Base-by-base conservation (phyloP, 2,113 vertebrate species). In the Albula goreensis region DNA sequence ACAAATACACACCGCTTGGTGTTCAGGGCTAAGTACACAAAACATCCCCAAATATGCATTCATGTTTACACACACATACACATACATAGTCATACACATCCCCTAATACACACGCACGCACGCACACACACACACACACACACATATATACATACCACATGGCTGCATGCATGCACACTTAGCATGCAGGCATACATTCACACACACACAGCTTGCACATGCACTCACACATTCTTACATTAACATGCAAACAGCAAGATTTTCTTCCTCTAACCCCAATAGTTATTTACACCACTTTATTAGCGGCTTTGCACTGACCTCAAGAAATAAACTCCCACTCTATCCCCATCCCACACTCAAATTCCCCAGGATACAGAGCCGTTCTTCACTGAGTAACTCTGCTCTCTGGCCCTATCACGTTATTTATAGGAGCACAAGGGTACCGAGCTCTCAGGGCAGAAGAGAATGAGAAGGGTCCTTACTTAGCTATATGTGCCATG, bases 111-210 rank as follows among this genome's bases (percentile, higher is more conserved):
- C 6, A 19, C 66, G 17, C 15, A 70, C 12, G 17, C 11, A 74
- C 17, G 9, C 22, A 19, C 7, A 74, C 66, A 74, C 6, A 19
- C 17, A 48, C 9, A 48, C 12, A 9, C 48, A 50, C 11, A 7
- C 10, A 13, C 60, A 63, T 15, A 63, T 15, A 56, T 56, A 12
- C 53, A 56, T 12, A 56, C 12, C 53, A 56, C 53, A 56, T 12
- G 12, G 12, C 85, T 96, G 96, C 53, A 56, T 56, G 53, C 8
- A 56, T 56, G 17, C 60, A 63, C 10, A 63, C 60, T 4, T 19
- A 17, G 17, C 60, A 17, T 19, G 17, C 60, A 63, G 12, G 17
- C 60, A 63, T 4, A 63, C 3, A 8, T 12, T 12, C 60, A 63
- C 10, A 63, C 60, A 63, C 31, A 48, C 25, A 15, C 25, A 12